Conservation (phyloP, 2,797 vertebrate genomes). For the Meda fulgida region DNA sequence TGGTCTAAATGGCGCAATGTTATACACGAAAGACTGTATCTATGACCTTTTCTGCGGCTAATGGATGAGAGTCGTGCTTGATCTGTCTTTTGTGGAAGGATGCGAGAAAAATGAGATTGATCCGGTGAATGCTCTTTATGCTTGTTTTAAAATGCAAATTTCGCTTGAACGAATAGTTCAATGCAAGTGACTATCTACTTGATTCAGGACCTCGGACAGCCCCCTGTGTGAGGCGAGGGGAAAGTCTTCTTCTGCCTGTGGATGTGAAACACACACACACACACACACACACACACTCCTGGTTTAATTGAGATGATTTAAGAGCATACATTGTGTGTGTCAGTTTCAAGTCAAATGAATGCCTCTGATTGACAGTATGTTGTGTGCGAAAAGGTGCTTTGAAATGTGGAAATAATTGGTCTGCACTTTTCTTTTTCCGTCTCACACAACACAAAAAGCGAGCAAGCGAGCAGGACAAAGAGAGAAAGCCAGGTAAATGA, state of each 20-base stretch:
- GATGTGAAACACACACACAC: not conserved
- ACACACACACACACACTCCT: too few species aligned
- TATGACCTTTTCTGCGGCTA: conserved; percentile 11
- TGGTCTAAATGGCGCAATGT: conserved; percentile 5
- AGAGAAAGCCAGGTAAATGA: not conserved
- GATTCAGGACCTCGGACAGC: conserved; percentile 41
- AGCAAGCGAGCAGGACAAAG: not conserved
- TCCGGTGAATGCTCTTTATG: not conserved
- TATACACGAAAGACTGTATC: not conserved
- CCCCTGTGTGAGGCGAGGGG: not conserved
- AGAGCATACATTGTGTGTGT: not conserved
- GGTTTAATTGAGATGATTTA: not conserved
- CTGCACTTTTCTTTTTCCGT: not conserved
- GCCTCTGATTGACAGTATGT: not conserved
- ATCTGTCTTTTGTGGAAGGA: not conserved
- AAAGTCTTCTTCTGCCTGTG: not conserved
- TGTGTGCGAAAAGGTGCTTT: not conserved
- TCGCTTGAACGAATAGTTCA: not conserved
- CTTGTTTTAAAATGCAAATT: not conserved
- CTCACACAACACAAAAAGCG: not conserved
- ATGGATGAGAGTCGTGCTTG: not conserved
- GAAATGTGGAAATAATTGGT: not conserved
- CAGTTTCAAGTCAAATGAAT: not conserved
- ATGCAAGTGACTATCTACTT: not conserved
- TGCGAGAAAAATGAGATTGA: not conserved